Percentiles rank a stretch among this genome's conserved stretches.
Evolutionary conservation across 2,888 invertebrate species (phyloP).

Genomic region (Drosophila putrida): DNA sequence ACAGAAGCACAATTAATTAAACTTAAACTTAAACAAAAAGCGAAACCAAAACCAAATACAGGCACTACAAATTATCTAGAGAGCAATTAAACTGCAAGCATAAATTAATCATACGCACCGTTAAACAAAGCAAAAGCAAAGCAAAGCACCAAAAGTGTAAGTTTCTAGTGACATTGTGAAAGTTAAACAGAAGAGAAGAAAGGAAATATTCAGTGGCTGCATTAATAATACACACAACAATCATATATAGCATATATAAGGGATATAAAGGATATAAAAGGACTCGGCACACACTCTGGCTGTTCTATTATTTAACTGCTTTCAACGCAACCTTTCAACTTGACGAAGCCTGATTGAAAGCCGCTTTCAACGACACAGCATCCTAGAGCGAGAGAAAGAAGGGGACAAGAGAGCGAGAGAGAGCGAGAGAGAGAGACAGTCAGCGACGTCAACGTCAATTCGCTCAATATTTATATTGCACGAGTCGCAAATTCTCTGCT

Average conservation of each 20-base stretch:
- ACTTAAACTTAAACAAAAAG: slow-evolving; percentile 2
- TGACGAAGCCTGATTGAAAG: slow-evolving; percentile 75
- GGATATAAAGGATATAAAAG: slow-evolving; percentile 45
- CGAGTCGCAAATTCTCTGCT: slow-evolving; percentile 38
- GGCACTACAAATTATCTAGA: slow-evolving; percentile 21
- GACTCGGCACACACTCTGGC: slow-evolving; percentile 43
- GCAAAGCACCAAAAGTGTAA: slow-evolving; percentile 25
- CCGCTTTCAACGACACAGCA: slow-evolving; percentile 71
- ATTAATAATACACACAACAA: slow-evolving; percentile 66
- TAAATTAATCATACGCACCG: slow-evolving; percentile 69
- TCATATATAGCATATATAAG: slow-evolving; percentile 34
- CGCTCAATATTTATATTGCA: slow-evolving; percentile 73
- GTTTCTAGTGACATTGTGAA: slow-evolving; percentile 46
- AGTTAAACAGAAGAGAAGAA: not conserved
- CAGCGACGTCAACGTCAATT: slow-evolving; percentile 67
- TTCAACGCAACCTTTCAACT: slow-evolving; percentile 71
- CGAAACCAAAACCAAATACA: slow-evolving; percentile 19
- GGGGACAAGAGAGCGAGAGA: slow-evolving; percentile 5
- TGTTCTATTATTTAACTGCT: slow-evolving; percentile 78
- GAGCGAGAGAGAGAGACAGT: slow-evolving; percentile 17
- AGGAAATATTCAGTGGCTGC: slow-evolving; percentile 37
- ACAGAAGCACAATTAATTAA: slow-evolving; percentile 12
- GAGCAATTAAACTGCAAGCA: slow-evolving; percentile 22
- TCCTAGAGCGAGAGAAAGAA: slow-evolving; percentile 24
- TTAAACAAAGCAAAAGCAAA: slow-evolving; percentile 41